Evolutionary conservation across 2,113 vertebrate genomes (phyloP).

Genomic region (Sphaerodactylus townsendi): DNA sequence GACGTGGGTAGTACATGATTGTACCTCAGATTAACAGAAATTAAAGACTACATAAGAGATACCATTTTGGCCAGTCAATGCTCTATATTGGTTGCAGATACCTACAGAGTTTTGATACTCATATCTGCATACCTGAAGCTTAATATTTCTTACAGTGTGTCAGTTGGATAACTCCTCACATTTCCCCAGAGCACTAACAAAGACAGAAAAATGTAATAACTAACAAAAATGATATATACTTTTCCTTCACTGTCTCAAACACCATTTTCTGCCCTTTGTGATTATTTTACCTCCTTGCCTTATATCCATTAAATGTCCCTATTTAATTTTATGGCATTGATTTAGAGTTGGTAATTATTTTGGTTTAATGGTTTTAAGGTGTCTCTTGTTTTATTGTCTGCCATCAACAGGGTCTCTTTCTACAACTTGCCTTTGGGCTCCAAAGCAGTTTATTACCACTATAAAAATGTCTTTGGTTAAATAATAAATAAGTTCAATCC

Average conservation of each 20-base stretch:
- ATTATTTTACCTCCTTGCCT: constrained; percentile 28
- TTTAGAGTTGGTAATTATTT: constrained; percentile 51
- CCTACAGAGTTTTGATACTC: neutral
- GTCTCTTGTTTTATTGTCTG: constrained; percentile 55
- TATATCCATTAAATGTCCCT: constrained; percentile 27
- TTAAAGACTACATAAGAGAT: neutral
- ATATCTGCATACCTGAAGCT: neutral
- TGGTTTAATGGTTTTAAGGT: constrained; percentile 46
- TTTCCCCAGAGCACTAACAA: neutral
- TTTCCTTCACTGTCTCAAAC: constrained; percentile 41
- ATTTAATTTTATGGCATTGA: constrained; percentile 41
- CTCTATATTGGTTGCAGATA: neutral
- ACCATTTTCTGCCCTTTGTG: constrained; percentile 14
- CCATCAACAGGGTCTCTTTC: constrained; percentile 36
- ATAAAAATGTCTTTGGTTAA: constrained; percentile 54
- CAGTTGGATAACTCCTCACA: neutral
- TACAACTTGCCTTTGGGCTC: constrained; percentile 45
- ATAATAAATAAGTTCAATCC: constrained; percentile 40
- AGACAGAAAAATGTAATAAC: constrained; percentile 21
- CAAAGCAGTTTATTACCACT: constrained; percentile 50
- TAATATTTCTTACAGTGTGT: neutral
- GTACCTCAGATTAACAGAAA: neutral
- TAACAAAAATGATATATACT: constrained; percentile 26
- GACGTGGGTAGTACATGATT: neutral
- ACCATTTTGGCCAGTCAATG: neutral